A percentile compares a stretch with the other conserved stretches of the same genome.
Conservation (phyloP, 2,888 invertebrate genomes). For the Drosophila affinis region DNA sequence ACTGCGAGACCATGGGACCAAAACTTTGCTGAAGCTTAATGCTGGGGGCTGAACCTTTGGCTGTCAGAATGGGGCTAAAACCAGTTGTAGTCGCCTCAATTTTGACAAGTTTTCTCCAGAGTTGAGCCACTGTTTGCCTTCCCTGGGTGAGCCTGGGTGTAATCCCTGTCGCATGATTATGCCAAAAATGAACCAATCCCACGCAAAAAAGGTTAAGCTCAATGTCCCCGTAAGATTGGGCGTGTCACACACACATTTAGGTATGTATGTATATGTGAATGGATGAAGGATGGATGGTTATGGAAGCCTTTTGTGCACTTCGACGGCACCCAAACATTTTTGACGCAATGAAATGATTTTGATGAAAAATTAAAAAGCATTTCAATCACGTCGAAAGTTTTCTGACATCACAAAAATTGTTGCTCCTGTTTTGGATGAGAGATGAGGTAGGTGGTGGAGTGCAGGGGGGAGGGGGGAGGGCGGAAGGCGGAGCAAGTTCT, state of each 20-base stretch:
- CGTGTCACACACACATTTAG: neutral
- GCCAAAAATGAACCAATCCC: conserved; percentile 44
- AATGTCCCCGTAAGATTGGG: conserved; percentile 36
- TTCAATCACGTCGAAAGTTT: conserved; percentile 73
- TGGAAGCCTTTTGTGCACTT: neutral
- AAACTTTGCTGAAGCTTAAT: conserved; percentile 16
- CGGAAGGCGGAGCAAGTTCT: neutral
- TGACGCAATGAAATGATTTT: conserved; percentile 52
- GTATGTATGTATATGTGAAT: neutral
- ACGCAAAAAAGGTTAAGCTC: conserved; percentile 44
- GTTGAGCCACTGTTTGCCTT: conserved; percentile 25
- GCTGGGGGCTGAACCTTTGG: neutral
- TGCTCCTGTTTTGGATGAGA: conserved; percentile 23
- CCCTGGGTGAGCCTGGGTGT: conserved; percentile 20
- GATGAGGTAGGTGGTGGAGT: neutral
- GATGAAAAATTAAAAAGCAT: conserved; percentile 64
- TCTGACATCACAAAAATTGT: conserved; percentile 58
- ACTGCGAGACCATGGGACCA: conserved; percentile 11
- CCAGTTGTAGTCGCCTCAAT: neutral
- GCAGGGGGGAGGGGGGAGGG: neutral
- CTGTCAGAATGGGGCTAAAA: neutral
- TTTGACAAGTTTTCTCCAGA: neutral
- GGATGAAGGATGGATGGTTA: neutral
- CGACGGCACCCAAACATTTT: conserved; percentile 37
- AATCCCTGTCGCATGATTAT: conserved; percentile 52